phyloP scores from a whole-genome alignment of 2,888 invertebrate species.

The Biston betularia region DNA sequence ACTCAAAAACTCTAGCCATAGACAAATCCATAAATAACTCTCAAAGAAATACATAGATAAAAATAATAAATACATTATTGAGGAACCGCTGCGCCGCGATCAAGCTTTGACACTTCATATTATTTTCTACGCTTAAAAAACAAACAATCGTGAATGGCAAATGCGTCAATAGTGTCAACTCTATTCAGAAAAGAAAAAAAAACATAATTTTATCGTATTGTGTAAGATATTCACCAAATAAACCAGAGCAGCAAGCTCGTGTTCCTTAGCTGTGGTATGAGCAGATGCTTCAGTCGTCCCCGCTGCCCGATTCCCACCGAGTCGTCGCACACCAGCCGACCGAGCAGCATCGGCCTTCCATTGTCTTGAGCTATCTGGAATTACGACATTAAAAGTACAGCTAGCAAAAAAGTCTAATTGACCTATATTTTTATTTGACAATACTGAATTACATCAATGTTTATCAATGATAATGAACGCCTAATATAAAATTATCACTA shows the following conservation, averaged over 20 bases:
- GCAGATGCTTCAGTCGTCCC: slow-evolving; percentile 89
- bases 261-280: slow-evolving; percentile 92
- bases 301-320: slow-evolving; percentile 87
- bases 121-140: no score
- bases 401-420: neutral
- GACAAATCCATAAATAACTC: no score
- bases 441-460: no score
- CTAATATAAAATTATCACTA: no score
- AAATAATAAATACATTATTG: no score
- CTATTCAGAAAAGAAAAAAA: neutral
- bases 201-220: neutral
- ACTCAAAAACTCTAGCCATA: no score
- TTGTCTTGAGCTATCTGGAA: slow-evolving; percentile 93
- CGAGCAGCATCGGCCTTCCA: slow-evolving; percentile 94
- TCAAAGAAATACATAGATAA: no score
- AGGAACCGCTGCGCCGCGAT: no score
- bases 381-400: neutral
- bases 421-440: no score
- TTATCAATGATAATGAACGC: no score
- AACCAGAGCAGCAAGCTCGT: slow-evolving; percentile 97
- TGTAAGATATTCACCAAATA: slow-evolving; percentile 89
- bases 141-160: neutral
- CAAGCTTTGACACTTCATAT: no score
- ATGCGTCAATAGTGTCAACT: neutral
- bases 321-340: slow-evolving; percentile 93